Conservation (phyloP, 2,113 vertebrate species). For the Pachycephala philippinensis region DNA sequence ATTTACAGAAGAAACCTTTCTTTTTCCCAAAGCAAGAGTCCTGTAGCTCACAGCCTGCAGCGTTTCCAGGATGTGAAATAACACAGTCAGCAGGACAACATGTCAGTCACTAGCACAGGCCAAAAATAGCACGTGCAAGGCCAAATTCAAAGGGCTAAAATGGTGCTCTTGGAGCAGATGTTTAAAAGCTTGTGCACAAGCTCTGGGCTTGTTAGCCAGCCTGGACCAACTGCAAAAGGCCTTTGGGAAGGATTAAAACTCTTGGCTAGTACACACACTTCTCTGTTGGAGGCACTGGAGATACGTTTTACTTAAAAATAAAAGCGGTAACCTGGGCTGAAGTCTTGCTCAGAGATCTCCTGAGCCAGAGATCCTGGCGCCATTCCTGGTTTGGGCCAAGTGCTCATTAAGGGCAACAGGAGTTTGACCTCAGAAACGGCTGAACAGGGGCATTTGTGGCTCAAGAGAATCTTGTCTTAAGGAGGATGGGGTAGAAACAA, state of each 20-base stretch:
- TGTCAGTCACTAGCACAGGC: slow-evolving; percentile 28
- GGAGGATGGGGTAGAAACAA: background rate
- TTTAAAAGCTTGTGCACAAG: slow-evolving; percentile 20
- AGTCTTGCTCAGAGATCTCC: background rate
- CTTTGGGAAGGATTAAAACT: slow-evolving; percentile 20
- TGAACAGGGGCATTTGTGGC: background rate
- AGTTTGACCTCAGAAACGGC: background rate
- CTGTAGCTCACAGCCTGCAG: slow-evolving; percentile 28
- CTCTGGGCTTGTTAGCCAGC: background rate
- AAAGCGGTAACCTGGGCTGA: background rate
- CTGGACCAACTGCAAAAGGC: background rate
- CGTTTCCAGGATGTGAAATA: slow-evolving; percentile 37
- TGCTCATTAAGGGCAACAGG: background rate
- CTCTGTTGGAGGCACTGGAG: background rate
- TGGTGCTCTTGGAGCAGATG: slow-evolving; percentile 25
- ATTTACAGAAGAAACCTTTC: background rate
- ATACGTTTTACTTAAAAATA: background rate
- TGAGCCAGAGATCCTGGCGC: background rate
- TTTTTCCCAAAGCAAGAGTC: background rate
- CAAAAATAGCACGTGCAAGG: slow-evolving; percentile 34
- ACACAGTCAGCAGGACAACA: slow-evolving; percentile 56
- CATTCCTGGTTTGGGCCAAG: background rate
- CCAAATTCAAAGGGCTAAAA: slow-evolving; percentile 24
- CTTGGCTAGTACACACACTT: background rate
- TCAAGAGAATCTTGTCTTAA: background rate